These are phyloP conservation scores for Drosophila nikananu DNA, from an alignment of 1,140 invertebrate species.

Conservation along the genomic window DNA sequence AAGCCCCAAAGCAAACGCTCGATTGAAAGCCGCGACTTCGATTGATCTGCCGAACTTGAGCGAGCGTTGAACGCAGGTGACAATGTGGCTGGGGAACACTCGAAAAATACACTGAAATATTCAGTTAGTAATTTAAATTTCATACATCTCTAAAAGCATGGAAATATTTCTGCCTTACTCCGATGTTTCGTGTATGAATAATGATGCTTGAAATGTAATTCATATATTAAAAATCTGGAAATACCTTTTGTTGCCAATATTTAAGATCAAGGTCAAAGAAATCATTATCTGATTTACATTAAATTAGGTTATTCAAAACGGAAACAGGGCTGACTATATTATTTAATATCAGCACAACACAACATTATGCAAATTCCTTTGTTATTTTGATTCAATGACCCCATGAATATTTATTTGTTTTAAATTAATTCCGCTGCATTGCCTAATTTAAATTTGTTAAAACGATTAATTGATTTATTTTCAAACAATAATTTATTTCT, in stretches of 20 bases:
- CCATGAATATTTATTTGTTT: slow-evolving; percentile 23
- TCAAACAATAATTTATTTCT: not conserved
- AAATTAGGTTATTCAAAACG: slow-evolving; percentile 7
- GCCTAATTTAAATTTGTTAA: not conserved
- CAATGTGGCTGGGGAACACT: slow-evolving; percentile 28
- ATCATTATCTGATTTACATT: not conserved
- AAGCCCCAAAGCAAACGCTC: slow-evolving; percentile 38
- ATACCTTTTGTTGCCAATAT: not conserved
- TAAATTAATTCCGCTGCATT: slow-evolving; percentile 12
- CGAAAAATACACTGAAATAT: not conserved
- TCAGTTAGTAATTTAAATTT: not conserved
- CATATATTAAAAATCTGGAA: not conserved
- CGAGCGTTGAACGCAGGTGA: slow-evolving; percentile 65
- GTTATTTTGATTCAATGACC: not conserved
- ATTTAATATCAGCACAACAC: slow-evolving; percentile 14
- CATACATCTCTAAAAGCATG: not conserved
- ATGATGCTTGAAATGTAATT: not conserved
- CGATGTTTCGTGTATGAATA: not conserved
- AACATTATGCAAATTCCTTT: slow-evolving; percentile 11
- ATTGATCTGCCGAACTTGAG: slow-evolving; percentile 68
- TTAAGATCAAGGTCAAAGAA: not conserved
- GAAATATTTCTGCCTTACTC: not conserved
- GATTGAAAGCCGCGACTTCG: slow-evolving; percentile 54
- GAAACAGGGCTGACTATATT: slow-evolving; percentile 15
- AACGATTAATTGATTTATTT: slow-evolving; percentile 13